Evolutionary conservation across 1,140 invertebrate species (phyloP).

Genomic region (Ctenoplectra terminalis): DNA sequence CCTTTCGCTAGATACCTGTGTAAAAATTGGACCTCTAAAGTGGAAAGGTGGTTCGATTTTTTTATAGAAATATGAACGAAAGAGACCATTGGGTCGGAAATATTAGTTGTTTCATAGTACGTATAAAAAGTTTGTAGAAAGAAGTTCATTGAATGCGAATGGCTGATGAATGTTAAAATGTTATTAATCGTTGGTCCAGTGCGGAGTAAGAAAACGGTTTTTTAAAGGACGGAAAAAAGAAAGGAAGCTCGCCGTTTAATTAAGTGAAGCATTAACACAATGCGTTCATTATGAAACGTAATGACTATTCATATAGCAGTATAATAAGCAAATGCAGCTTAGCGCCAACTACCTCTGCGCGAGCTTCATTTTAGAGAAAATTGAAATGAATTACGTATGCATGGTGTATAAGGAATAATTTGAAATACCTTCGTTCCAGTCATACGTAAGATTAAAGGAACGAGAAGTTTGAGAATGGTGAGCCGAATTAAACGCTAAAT

Average conservation of each 20-base stretch:
- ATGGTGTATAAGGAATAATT: background rate
- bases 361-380: background rate
- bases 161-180: background rate
- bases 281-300: background rate
- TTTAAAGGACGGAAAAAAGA: background rate
- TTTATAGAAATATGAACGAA: background rate
- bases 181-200: background rate
- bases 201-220: background rate
- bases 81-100: background rate
- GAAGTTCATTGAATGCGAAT: background rate
- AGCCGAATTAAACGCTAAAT: background rate
- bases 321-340: background rate
- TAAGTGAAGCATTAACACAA: background rate
- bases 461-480: background rate
- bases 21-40: background rate
- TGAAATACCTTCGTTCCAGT: background rate
- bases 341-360: background rate
- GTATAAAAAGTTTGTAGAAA: background rate
- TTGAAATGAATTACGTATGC: background rate
- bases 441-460: background rate
- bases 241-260: background rate
- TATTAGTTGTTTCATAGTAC: background rate
- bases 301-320: background rate
- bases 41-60: background rate
- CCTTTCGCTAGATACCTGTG: background rate